Percentiles rank a stretch among this genome's conserved stretches.
phyloP scores from a whole-genome alignment of 2,888 invertebrate species.

The Stenoptilia bipunctidactyla region DNA sequence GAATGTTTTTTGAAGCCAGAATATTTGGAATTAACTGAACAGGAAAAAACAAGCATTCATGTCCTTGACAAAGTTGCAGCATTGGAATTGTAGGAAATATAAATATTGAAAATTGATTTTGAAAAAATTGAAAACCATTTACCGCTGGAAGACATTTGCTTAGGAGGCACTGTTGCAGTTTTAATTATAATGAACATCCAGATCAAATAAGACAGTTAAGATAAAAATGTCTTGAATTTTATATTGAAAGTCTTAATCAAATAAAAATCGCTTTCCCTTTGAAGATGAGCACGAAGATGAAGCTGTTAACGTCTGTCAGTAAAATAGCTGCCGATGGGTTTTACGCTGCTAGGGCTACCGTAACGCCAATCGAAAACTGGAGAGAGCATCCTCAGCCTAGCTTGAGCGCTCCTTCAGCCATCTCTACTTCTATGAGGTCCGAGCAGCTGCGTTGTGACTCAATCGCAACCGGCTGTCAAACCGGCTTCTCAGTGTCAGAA shows the following conservation, averaged over 20 bases:
- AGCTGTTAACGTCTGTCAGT: too few species aligned
- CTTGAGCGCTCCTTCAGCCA: too few species aligned
- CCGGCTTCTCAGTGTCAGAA: too few species aligned
- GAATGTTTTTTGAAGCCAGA: conserved; percentile 15
- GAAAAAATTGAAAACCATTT: conserved; percentile 8
- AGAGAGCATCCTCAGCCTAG: too few species aligned
- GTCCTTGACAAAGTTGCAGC: conserved; percentile 9
- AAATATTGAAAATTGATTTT: conserved; percentile 13
- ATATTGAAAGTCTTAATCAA: conserved; percentile 9
- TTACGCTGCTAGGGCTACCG: too few species aligned
- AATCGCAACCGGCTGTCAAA: too few species aligned
- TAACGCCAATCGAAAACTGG: too few species aligned
- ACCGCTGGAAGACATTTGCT: conserved; percentile 7
- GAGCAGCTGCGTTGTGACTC: too few species aligned
- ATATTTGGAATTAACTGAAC: conserved; percentile 12
- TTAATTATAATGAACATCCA: conserved; percentile 3
- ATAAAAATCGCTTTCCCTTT: conserved; percentile 9
- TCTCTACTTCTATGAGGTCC: too few species aligned
- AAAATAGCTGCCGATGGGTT: too few species aligned
- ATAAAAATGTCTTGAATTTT: conserved; percentile 6
- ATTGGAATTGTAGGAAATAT: conserved; percentile 12
- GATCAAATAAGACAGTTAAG: conserved; percentile 6
- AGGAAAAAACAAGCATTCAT: conserved; percentile 9
- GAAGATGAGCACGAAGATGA: conserved; percentile 9
- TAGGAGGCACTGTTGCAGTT: conserved; percentile 6